phyloP scores from a whole-genome alignment of 2,113 vertebrate genomes.

The Gobiocypris rarus region DNA sequence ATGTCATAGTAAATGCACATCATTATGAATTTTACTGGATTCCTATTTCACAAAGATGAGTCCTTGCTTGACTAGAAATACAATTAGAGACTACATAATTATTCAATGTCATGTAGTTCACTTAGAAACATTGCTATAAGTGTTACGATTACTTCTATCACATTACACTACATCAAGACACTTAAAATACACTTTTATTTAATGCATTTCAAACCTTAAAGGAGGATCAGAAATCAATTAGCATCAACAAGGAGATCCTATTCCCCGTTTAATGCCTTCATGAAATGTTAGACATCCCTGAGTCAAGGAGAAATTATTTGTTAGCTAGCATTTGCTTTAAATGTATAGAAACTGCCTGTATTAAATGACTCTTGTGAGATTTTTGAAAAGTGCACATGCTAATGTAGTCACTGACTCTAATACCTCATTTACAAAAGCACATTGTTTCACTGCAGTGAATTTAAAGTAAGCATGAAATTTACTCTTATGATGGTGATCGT shows the following conservation, averaged over 20 bases:
- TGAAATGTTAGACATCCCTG: neutral
- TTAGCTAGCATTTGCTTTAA: neutral
- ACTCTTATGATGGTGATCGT: neutral
- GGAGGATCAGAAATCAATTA: slow-evolving; percentile 19
- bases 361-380: slow-evolving; percentile 12
- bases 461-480: neutral
- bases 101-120: slow-evolving; percentile 1
- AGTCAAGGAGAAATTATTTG: neutral
- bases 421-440: slow-evolving; percentile 11
- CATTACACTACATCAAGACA: slow-evolving; percentile 25
- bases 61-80: slow-evolving; percentile 15
- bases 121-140: no score
- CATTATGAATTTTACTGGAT: no score
- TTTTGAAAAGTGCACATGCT: slow-evolving; percentile 4
- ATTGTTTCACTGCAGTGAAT: slow-evolving; percentile 8
- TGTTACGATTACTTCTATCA: no score
- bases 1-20: no score
- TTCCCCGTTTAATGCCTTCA: slow-evolving; percentile 12
- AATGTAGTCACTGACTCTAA: slow-evolving; percentile 6
- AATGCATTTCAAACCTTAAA: slow-evolving; percentile 9
- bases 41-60: no score
- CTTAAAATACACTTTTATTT: slow-evolving; percentile 23
- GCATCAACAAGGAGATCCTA: neutral
- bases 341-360: slow-evolving; percentile 6
- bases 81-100: neutral